Evolutionary conservation across 2,888 invertebrate species (phyloP).

Genomic region (Lacanobia oleracea): DNA sequence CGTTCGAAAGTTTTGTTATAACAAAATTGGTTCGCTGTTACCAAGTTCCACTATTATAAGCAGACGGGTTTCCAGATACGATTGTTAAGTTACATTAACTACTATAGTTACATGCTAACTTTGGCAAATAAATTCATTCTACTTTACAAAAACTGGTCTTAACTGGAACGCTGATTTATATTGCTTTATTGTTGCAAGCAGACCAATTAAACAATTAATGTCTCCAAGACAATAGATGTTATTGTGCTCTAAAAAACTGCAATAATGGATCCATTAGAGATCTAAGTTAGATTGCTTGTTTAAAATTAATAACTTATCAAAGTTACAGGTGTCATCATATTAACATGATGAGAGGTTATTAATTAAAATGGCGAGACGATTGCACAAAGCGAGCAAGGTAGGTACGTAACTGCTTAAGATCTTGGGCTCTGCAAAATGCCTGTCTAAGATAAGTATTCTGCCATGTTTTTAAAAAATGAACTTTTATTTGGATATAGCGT

Average conservation of each 20-base stretch:
- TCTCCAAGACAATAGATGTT: constrained; percentile 48
- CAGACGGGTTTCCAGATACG: constrained; percentile 24
- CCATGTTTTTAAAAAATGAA: neutral
- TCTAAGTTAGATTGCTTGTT: constrained; percentile 19
- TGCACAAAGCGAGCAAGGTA: neutral
- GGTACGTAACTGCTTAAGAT: neutral
- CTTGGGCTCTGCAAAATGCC: neutral
- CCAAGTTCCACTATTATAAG: constrained; percentile 35
- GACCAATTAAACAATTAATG: constrained; percentile 47
- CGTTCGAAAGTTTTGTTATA: constrained; percentile 48
- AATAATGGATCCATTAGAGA: constrained; percentile 35
- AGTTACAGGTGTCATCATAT: constrained; percentile 19
- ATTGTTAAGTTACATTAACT: constrained; percentile 5
- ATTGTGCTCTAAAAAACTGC: constrained; percentile 21
- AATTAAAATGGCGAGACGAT: neutral
- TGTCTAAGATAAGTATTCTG: neutral
- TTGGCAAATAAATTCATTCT: constrained; percentile 1
- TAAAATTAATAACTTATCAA: constrained; percentile 17
- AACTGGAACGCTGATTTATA: constrained; percentile 25
- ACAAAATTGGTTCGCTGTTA: constrained; percentile 48
- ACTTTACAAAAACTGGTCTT: constrained; percentile 15
- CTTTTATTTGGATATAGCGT: neutral
- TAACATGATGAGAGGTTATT: neutral
- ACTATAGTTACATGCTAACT: constrained; percentile 5
- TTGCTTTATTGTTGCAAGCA: constrained; percentile 37